phyloP scores from a whole-genome alignment of 2,888 invertebrate genomes.

The Eubasilissa splendida region DNA sequence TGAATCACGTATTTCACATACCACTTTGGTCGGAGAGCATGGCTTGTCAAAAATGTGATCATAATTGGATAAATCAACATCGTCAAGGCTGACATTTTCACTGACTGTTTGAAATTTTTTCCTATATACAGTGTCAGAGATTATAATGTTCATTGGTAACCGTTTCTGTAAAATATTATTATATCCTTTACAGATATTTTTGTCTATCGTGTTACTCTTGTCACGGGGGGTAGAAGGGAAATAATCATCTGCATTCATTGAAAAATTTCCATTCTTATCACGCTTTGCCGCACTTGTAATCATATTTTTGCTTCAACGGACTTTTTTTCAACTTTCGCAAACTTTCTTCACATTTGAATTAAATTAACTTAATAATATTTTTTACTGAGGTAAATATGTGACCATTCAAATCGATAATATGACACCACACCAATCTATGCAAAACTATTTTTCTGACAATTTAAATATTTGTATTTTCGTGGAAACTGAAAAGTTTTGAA shows the following conservation, averaged over 20 bases:
- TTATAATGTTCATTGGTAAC: conserved; percentile 12
- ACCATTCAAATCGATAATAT: too few relatives aligned
- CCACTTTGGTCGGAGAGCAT: neutral
- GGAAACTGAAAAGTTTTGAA: too few relatives aligned
- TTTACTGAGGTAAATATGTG: too few relatives aligned
- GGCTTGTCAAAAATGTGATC: conserved; percentile 28
- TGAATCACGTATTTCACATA: conserved; percentile 13
- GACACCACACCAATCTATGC: too few relatives aligned
- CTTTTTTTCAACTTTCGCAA: too few relatives aligned
- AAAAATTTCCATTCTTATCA: neutral
- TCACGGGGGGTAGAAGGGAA: neutral
- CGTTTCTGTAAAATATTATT: neutral
- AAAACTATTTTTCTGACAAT: too few relatives aligned
- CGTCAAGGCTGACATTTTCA: conserved; percentile 5
- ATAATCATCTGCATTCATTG: neutral
- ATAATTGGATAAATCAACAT: conserved; percentile 19
- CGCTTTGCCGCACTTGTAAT: neutral
- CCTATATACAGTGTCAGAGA: conserved; percentile 16
- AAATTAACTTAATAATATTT: too few relatives aligned
- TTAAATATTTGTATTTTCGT: too few relatives aligned
- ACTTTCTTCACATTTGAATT: too few relatives aligned
- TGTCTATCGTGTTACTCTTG: neutral
- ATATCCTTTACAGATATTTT: neutral
- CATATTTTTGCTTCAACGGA: neutral
- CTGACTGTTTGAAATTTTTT: neutral